Conservation (phyloP, 2,888 invertebrate species). For the Acheta domesticus region DNA sequence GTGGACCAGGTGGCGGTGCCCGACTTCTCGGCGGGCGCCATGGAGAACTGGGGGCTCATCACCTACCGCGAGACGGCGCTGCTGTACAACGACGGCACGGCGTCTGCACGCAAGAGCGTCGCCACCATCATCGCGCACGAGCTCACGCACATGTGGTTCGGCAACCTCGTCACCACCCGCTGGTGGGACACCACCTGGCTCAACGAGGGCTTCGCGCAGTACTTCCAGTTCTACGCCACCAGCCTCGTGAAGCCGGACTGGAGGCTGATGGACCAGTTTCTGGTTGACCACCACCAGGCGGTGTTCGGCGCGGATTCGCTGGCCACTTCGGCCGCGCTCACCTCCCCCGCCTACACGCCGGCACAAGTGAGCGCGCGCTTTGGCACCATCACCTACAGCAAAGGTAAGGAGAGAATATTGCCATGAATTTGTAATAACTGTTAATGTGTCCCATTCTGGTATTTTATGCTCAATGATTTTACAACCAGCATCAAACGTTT, state of each 20-base stretch:
- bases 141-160: slow-evolving; percentile 56
- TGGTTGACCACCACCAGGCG: slow-evolving; percentile 47
- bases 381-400: slow-evolving; percentile 30
- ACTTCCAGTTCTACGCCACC: slow-evolving; percentile 49
- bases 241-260: slow-evolving; percentile 45
- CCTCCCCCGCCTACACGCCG: slow-evolving; percentile 40
- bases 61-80: slow-evolving; percentile 48
- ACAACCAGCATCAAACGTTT: too few species aligned
- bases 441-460: too few species aligned
- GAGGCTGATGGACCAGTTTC: slow-evolving; percentile 50
- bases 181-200: slow-evolving; percentile 51
- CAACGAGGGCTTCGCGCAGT: slow-evolving; percentile 55
- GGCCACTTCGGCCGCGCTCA: slow-evolving; percentile 48
- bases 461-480: too few species aligned
- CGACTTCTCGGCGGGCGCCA: slow-evolving; percentile 47
- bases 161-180: slow-evolving; percentile 46
- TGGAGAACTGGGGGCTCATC: slow-evolving; percentile 68
- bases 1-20: slow-evolving; percentile 49
- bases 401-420: slow-evolving; percentile 22
- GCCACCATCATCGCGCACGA: slow-evolving; percentile 52
- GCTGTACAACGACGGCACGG: slow-evolving; percentile 18
- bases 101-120: slow-evolving; percentile 29
- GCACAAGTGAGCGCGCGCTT: slow-evolving; percentile 27
- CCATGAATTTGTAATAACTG: too few species aligned
- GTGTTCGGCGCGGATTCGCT: slow-evolving; percentile 51